Conservation (phyloP, 2,888 invertebrate genomes). For the Drosophila bunnanda region DNA sequence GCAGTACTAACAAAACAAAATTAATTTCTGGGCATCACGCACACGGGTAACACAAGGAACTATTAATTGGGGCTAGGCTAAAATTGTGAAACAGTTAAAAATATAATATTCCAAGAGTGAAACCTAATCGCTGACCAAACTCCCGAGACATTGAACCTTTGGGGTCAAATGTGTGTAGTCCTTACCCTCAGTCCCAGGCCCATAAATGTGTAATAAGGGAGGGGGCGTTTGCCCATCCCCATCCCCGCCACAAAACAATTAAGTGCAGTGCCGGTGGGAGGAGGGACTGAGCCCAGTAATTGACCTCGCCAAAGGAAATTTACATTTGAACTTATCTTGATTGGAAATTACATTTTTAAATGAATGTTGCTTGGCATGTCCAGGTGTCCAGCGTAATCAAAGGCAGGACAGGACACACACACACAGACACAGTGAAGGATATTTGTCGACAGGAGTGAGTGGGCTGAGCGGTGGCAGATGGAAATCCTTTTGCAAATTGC, state of each 20-base stretch:
- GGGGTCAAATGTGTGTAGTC: conserved; percentile 23
- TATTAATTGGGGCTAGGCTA: conserved; percentile 20
- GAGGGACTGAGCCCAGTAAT: conserved; percentile 39
- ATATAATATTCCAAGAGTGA: conserved; percentile 15
- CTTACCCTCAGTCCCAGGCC: background rate
- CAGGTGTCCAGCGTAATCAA: conserved; percentile 56
- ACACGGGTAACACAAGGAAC: conserved; percentile 16
- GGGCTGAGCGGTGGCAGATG: conserved; percentile 38
- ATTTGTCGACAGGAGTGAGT: conserved; percentile 8
- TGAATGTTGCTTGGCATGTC: conserved; percentile 56
- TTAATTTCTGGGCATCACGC: conserved; percentile 46
- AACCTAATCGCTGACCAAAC: conserved; percentile 35
- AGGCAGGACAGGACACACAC: conserved; percentile 30
- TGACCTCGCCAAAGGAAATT: conserved; percentile 43
- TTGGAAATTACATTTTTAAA: conserved; percentile 61
- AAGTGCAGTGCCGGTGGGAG: conserved; percentile 21
- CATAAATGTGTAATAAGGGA: conserved; percentile 11
- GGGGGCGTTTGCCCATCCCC: background rate
- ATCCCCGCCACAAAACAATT: conserved; percentile 33
- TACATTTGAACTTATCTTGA: conserved; percentile 71
- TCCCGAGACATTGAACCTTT: conserved; percentile 43
- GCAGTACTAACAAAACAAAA: conserved; percentile 41
- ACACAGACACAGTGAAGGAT: conserved; percentile 25
- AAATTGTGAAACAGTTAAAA: conserved; percentile 39
- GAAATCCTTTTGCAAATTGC: conserved; percentile 58